Evolutionary conservation across 2,797 vertebrate genomes (phyloP), one percentile per base, ranked within the genome.

Genomic region (Alfaro cultratus): DNA sequence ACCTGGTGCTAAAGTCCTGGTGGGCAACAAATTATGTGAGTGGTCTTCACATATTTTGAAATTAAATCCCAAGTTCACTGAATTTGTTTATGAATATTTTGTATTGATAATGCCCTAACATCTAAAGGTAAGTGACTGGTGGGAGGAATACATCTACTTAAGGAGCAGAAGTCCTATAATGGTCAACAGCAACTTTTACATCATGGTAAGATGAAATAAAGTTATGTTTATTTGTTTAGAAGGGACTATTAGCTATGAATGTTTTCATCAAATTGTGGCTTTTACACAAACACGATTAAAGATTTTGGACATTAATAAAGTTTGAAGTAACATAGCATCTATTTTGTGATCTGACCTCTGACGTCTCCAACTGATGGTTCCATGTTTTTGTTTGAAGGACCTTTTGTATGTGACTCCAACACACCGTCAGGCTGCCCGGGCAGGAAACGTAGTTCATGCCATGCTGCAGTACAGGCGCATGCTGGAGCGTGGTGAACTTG

Each of bases 101-200:
- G 26, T 10, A 53, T 11, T 71, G 41, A 67, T 43, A 39, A 23
- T 68, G 0, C 74, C 8, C 68, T 57, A 10, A 62, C 31, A 74
- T 78, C 39, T 88, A 0, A 84, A 99, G 98, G 98, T 99, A 76
- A 99, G 98, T 41, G 98, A 99, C 92, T 99, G 98, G 98, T 99
- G 98, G 98, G 98, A 99, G 90, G 97, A 99, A 72, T 99, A 97
- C 79, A 92, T 99, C 88, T 99, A 99, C 92, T 95, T 99, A 34
- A 95, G 96, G 2, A 93, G 98, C 81, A 94, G 98, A 41, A 90
- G 93, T 77, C 97, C 98, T 0, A 93, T 99, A 88, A 97, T 99
- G 97, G 98, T 99, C 84, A 99, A 99, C 95, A 99, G 98, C 93
- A 99, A 99, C 94, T 99, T 98, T 87, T 99, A 98, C 1, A 92